phyloP scores from a whole-genome alignment of 2,797 vertebrate species.

The Melanotaenia trifasciata region DNA sequence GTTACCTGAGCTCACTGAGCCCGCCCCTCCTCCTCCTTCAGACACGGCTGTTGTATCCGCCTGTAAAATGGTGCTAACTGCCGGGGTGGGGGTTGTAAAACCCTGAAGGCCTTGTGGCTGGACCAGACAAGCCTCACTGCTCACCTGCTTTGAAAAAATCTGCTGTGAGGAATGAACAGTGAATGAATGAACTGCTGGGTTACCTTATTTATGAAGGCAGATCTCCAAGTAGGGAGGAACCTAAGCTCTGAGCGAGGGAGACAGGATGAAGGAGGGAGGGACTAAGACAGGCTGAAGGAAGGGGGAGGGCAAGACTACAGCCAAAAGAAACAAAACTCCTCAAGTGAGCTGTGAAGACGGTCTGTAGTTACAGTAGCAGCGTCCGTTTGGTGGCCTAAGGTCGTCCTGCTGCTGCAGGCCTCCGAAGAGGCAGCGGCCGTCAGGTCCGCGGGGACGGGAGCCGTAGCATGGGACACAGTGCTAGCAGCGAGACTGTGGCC shows the following conservation, averaged over 20 bases:
- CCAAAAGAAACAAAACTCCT: constrained; percentile 36
- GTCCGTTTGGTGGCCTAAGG: constrained; percentile 46
- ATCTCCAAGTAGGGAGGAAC: constrained; percentile 75
- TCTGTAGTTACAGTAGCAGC: constrained; percentile 63
- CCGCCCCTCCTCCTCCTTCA: constrained; percentile 47
- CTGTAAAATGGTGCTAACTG: constrained; percentile 44
- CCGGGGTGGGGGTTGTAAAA: constrained; percentile 23
- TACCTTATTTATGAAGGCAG: constrained; percentile 82
- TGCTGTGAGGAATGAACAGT: constrained; percentile 89
- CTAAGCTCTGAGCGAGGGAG: constrained; percentile 39
- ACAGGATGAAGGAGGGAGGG: constrained; percentile 45
- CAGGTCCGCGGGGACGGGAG: constrained; percentile 61
- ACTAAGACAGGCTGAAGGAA: constrained; percentile 45
- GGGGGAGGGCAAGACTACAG: constrained; percentile 49
- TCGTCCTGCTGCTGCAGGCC: constrained; percentile 66
- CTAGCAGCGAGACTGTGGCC: constrained; percentile 73
- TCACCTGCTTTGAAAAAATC: constrained; percentile 84
- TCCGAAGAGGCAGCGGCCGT: constrained; percentile 64
- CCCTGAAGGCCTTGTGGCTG: constrained; percentile 44
- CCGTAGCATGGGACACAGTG: constrained; percentile 82
- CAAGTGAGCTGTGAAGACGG: constrained; percentile 53
- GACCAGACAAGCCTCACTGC: constrained; percentile 73
- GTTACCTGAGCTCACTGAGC: constrained; percentile 65
- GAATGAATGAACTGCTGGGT: constrained; percentile 75
- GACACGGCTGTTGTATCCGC: constrained; percentile 60